Evolutionary conservation across 2,797 vertebrate species (phyloP).

Genomic region (Salarias fasciatus): DNA sequence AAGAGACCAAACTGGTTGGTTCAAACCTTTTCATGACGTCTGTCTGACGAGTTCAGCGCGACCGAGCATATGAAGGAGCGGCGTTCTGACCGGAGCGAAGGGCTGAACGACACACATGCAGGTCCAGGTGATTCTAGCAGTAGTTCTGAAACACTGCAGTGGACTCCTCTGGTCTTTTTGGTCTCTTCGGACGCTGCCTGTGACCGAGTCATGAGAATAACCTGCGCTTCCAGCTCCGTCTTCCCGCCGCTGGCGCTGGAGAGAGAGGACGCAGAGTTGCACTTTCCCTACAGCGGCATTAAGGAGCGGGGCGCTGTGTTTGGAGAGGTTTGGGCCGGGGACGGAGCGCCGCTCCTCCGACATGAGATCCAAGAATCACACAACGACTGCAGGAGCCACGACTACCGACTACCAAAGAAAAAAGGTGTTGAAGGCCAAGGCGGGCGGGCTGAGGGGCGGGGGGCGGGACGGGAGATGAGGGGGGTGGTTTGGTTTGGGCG

Average conservation of each 20-base stretch:
- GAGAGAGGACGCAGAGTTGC: conserved; percentile 16
- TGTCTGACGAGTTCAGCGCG: conserved; percentile 12
- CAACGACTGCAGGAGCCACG: conserved; percentile 61
- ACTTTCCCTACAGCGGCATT: no score
- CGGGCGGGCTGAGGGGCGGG: conserved; percentile 34
- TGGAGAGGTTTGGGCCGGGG: conserved; percentile 43
- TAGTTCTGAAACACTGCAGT: background rate
- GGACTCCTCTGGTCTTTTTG: no score
- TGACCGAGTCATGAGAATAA: conserved; percentile 22
- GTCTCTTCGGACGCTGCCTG: conserved; percentile 6
- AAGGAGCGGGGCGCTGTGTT: conserved; percentile 40
- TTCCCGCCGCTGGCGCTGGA: conserved; percentile 20
- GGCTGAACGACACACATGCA: background rate
- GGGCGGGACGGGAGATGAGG: conserved; percentile 35
- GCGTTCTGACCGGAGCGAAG: conserved; percentile 33
- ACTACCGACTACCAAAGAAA: conserved; percentile 63
- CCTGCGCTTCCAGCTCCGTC: conserved; percentile 31
- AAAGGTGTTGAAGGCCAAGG: conserved; percentile 65
- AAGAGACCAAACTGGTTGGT: no score
- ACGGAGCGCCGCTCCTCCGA: conserved; percentile 52
- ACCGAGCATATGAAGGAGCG: conserved; percentile 23
- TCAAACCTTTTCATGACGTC: background rate
- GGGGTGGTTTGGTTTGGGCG: conserved; percentile 44
- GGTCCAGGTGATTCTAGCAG: conserved; percentile 1
- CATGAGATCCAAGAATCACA: conserved; percentile 58